These are phyloP conservation scores for Oxygymnocypris stewartii DNA, from an alignment of 2,113 vertebrate genomes.

Conservation along the genomic window DNA sequence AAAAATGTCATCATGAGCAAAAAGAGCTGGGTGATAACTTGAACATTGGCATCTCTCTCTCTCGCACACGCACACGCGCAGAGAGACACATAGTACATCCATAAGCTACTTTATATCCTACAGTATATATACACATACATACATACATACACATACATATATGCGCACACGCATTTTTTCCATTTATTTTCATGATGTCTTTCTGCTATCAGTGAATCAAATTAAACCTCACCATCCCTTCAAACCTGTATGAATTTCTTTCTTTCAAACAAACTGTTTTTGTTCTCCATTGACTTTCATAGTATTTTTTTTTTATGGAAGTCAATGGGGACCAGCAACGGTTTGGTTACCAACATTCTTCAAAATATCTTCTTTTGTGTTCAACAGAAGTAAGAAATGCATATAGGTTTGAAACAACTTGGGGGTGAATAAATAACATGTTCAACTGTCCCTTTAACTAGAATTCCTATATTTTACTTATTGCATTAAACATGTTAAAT, in stretches of 20 bases:
- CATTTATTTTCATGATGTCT: neutral
- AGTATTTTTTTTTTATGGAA: neutral
- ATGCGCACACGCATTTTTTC: too few relatives aligned
- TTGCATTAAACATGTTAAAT: neutral
- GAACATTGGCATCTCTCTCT: neutral
- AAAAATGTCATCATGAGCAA: constrained; percentile 12
- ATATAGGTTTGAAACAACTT: neutral
- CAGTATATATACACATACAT: neutral
- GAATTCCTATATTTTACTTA: neutral
- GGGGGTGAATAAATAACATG: neutral
- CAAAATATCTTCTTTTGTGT: neutral
- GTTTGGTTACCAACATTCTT: neutral
- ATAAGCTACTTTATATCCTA: neutral
- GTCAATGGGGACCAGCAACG: too few relatives aligned
- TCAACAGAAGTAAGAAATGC: neutral
- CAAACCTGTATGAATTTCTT: too few relatives aligned
- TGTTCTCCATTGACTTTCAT: neutral
- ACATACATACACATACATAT: too few relatives aligned
- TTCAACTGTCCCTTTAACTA: neutral
- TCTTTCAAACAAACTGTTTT: neutral
- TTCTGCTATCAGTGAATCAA: neutral
- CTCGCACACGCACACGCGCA: too few relatives aligned
- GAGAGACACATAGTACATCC: neutral
- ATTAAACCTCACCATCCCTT: neutral
- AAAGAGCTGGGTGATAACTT: neutral